phyloP scores from a whole-genome alignment of 2,113 vertebrate species.

The Chlorodrepanis virens region DNA sequence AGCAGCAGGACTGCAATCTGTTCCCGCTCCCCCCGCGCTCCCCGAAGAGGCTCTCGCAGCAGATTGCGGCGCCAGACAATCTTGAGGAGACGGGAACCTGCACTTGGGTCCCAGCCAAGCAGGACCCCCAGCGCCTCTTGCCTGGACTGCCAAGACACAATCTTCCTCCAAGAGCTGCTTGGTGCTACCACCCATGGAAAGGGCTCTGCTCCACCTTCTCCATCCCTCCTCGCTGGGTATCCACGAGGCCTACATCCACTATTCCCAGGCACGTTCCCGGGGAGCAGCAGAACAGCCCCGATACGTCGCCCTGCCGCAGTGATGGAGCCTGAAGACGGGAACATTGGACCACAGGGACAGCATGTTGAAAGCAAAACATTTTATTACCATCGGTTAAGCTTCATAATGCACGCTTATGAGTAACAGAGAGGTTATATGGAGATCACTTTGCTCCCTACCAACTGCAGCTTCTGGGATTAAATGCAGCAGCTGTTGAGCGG shows the following conservation, averaged over 20 bases:
- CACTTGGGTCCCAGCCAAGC: neutral
- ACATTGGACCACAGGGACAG: conserved; percentile 44
- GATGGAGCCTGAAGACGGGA: conserved; percentile 11
- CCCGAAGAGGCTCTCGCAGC: neutral
- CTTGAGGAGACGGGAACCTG: neutral
- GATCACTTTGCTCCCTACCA: conserved; percentile 42
- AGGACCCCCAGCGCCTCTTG: neutral
- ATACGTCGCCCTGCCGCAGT: neutral
- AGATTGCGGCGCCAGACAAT: neutral
- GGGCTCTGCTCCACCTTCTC: neutral
- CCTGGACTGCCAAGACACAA: neutral
- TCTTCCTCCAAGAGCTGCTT: neutral
- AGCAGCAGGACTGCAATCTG: neutral
- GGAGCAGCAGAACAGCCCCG: neutral
- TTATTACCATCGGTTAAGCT: conserved; percentile 44
- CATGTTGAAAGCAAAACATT: conserved; percentile 46
- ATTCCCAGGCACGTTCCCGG: neutral
- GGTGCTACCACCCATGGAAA: neutral
- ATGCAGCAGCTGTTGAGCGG: conserved; percentile 17
- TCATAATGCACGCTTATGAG: conserved; percentile 18
- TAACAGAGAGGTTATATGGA: conserved; percentile 25
- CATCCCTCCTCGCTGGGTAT: neutral
- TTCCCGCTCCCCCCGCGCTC: neutral
- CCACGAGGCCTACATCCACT: neutral
- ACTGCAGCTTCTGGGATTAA: conserved; percentile 45